phyloP scores from a whole-genome alignment of 2,113 vertebrate species.

The Callipepla californica region DNA sequence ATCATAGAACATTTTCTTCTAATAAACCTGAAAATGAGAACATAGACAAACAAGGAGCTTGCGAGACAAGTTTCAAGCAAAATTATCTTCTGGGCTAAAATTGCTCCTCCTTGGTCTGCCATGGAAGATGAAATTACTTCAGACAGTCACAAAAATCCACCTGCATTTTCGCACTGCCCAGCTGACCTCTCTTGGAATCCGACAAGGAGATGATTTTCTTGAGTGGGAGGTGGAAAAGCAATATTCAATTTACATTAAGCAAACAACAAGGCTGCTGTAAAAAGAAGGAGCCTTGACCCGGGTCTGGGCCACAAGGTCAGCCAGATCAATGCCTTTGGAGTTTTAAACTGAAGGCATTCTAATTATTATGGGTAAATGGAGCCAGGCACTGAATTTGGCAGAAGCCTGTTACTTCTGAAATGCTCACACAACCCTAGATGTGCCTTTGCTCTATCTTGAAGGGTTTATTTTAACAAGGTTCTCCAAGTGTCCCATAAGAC shows the following conservation, averaged over 20 bases:
- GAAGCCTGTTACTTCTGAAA: neutral
- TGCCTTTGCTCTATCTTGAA: neutral
- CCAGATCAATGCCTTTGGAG: slow-evolving; percentile 34
- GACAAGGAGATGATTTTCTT: neutral
- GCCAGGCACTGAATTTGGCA: neutral
- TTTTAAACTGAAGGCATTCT: slow-evolving; percentile 36
- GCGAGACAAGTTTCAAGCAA: neutral
- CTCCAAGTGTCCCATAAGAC: neutral
- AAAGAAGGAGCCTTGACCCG: slow-evolving; percentile 49
- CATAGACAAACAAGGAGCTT: slow-evolving; percentile 19
- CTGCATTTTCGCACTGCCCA: slow-evolving; percentile 27
- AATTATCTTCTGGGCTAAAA: slow-evolving; percentile 54
- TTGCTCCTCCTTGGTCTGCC: slow-evolving; percentile 24
- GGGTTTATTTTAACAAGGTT: neutral
- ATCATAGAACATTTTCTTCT: neutral
- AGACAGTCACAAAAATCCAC: slow-evolving; percentile 8
- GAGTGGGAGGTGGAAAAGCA: slow-evolving; percentile 54
- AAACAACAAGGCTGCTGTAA: slow-evolving; percentile 54
- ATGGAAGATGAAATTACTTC: neutral
- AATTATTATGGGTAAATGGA: neutral
- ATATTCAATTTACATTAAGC: slow-evolving; percentile 52
- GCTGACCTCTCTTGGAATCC: neutral
- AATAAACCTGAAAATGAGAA: slow-evolving; percentile 59
- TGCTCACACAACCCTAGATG: neutral
- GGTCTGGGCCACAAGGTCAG: neutral